Evolutionary conservation across 1,140 invertebrate species (phyloP).

Genomic region (Scaptomyza graminum): DNA sequence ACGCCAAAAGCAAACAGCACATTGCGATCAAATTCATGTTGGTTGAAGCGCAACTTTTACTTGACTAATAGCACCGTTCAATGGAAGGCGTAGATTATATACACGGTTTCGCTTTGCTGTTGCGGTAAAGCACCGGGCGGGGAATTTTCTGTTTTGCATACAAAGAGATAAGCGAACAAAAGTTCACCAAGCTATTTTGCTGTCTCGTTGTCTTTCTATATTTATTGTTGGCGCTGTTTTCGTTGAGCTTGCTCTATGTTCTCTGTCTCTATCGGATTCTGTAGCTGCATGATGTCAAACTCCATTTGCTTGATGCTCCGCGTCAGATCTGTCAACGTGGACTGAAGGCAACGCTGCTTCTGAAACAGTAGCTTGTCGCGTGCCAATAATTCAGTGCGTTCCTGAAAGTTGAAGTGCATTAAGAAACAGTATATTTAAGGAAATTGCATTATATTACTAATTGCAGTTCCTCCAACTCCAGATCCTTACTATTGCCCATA

Average conservation of each 20-base stretch:
- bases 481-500: constrained; percentile 26
- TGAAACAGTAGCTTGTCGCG: constrained; percentile 1
- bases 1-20: constrained; percentile 43
- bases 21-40: constrained; percentile 56
- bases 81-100: constrained; percentile 36
- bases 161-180: constrained; percentile 16
- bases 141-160: constrained; percentile 22
- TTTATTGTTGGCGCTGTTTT: constrained; percentile 15
- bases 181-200: constrained; percentile 36
- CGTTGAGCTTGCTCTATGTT: not conserved
- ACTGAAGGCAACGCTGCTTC: constrained; percentile 40
- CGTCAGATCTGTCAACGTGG: constrained; percentile 54
- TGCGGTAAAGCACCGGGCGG: constrained; percentile 39
- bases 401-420: constrained; percentile 11
- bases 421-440: no score
- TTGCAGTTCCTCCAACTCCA: constrained; percentile 49
- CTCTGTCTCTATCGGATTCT: not conserved
- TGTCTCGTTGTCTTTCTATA: not conserved
- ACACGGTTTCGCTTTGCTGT: not conserved
- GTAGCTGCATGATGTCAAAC: constrained; percentile 35
- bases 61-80: constrained; percentile 8
- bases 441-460: constrained; percentile 25
- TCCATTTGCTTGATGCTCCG: constrained; percentile 56
- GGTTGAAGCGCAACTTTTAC: not conserved
- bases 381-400: constrained; percentile 25